phyloP scores from a whole-genome alignment of 1,140 invertebrate genomes.

The Formica selysi region DNA sequence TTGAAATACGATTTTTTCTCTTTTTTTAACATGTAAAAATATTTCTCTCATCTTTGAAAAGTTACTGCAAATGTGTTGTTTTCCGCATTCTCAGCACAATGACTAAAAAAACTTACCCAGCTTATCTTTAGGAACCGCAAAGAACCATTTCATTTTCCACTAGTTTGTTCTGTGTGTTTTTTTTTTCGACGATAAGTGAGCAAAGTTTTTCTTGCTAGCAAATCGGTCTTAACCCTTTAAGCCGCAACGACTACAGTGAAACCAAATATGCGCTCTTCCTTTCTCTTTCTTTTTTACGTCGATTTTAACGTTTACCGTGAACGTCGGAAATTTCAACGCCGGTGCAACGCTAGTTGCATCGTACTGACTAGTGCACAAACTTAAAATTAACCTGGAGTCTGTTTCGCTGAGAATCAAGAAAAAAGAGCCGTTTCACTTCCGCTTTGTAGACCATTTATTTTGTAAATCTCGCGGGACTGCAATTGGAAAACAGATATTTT shows the following conservation, averaged over 20 bases:
- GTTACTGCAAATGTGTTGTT: not conserved
- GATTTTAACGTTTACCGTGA: slow-evolving; percentile 25
- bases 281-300: not conserved
- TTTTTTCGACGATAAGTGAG: slow-evolving; percentile 46
- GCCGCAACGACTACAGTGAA: not conserved
- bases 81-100: not conserved
- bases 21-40: not conserved
- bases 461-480: slow-evolving; percentile 41
- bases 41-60: not conserved
- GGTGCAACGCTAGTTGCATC: slow-evolving; percentile 3
- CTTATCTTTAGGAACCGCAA: slow-evolving; percentile 13
- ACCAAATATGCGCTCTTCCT: slow-evolving; percentile 19
- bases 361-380: slow-evolving; percentile 4
- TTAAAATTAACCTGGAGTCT: slow-evolving; percentile 44
- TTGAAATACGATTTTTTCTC: not conserved
- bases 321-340: slow-evolving; percentile 27
- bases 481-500: slow-evolving; percentile 27
- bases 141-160: slow-evolving; percentile 8
- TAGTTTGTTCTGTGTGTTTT: slow-evolving; percentile 19
- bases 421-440: not conserved
- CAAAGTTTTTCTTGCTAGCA: slow-evolving; percentile 17
- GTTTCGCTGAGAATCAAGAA: slow-evolving; percentile 11
- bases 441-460: slow-evolving; percentile 14
- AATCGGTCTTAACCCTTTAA: slow-evolving; percentile 50
- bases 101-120: slow-evolving; percentile 7